A percentile compares a stretch with the other conserved stretches of the same genome.
phyloP scores from a whole-genome alignment of 2,113 vertebrate genomes.

The Verasper variegatus region DNA sequence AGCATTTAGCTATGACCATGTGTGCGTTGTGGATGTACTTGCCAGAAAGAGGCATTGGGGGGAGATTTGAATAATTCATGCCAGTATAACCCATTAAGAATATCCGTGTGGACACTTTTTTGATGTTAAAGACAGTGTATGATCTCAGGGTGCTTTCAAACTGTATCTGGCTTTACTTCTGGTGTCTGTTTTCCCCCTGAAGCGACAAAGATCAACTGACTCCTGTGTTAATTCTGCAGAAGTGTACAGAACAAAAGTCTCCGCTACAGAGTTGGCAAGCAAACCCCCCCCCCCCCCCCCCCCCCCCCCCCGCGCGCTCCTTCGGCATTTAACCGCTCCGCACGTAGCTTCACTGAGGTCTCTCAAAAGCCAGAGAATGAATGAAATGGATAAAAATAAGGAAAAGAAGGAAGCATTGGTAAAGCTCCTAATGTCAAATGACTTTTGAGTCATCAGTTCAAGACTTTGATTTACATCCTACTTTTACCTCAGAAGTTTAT shows the following conservation, averaged over 20 bases:
- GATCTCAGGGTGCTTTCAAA: slow-evolving; percentile 75
- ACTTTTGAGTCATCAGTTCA: slow-evolving; percentile 51
- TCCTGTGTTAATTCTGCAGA: slow-evolving; percentile 68
- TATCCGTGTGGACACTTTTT: slow-evolving; percentile 78
- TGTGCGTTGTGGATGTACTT: slow-evolving; percentile 45
- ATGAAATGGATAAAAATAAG: slow-evolving; percentile 31
- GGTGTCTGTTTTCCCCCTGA: slow-evolving; percentile 73
- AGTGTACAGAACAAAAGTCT: slow-evolving; percentile 58
- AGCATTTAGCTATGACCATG: slow-evolving; percentile 55
- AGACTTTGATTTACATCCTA: slow-evolving; percentile 57
- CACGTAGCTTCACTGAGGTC: slow-evolving; percentile 27
- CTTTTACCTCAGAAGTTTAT: slow-evolving; percentile 56
- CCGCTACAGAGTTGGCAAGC: slow-evolving; percentile 30
- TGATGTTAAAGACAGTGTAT: slow-evolving; percentile 79
- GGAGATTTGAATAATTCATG: slow-evolving; percentile 79
- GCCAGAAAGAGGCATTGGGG: slow-evolving; percentile 59
- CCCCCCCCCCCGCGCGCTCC: not conserved
- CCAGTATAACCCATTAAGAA: slow-evolving; percentile 77
- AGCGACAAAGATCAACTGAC: slow-evolving; percentile 80
- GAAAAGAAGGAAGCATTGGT: not conserved
- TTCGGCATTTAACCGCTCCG: slow-evolving; percentile 39
- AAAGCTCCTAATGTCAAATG: slow-evolving; percentile 48
- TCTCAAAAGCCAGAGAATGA: slow-evolving; percentile 44
- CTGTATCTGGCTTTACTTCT: slow-evolving; percentile 62
- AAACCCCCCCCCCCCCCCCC: not conserved